Evolutionary conservation across 1,140 invertebrate genomes (phyloP).

Genomic region (Leguminivora glycinivorella): DNA sequence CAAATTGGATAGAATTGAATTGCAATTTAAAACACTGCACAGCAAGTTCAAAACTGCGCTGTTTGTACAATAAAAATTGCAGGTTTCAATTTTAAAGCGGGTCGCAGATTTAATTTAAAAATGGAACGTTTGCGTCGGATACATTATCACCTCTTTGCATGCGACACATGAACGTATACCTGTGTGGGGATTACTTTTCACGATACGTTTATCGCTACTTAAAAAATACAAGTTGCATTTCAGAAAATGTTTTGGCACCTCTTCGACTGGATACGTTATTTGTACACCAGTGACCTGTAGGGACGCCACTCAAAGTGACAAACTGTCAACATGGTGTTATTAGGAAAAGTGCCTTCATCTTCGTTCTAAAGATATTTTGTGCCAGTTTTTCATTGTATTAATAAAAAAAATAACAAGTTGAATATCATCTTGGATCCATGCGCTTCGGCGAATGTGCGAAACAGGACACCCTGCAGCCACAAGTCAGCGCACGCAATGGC

Average conservation of each 20-base stretch:
- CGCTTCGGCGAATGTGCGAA: neutral
- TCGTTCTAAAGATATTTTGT: no score
- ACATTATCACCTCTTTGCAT: constrained; percentile 18
- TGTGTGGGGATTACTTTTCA: constrained; percentile 4
- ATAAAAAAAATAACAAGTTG: neutral
- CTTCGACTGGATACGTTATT: neutral
- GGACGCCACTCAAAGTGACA: no score
- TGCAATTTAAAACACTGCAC: neutral
- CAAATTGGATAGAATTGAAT: neutral
- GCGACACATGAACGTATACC: neutral
- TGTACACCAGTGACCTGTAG: neutral
- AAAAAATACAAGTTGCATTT: neutral
- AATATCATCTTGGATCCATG: neutral
- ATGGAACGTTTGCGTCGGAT: neutral
- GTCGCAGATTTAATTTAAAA: constrained; percentile 5
- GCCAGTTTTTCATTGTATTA: no score
- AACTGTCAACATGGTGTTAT: no score
- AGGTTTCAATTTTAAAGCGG: constrained; percentile 13
- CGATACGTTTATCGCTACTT: neutral
- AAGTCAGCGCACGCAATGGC: neutral
- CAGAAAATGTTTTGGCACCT: neutral
- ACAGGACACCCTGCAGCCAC: neutral
- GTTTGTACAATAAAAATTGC: neutral
- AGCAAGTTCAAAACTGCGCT: no score
- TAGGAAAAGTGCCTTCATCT: no score